Conservation (phyloP, 2,113 vertebrate species). For the Symphodus melops region DNA sequence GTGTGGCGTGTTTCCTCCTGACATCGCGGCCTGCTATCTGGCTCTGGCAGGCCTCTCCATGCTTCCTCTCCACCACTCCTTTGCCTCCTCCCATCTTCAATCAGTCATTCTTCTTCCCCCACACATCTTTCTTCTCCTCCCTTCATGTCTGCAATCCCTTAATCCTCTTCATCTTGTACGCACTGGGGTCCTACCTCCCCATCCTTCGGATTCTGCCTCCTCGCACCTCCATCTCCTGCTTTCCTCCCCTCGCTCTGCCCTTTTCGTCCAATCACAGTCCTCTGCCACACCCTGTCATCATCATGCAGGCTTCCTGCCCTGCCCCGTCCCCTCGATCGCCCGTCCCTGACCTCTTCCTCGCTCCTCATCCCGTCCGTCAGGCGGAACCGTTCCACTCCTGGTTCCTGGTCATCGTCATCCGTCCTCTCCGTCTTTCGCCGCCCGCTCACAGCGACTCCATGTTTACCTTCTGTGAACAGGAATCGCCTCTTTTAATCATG, state of each 20-base stretch:
- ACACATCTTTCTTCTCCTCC: conserved; percentile 60
- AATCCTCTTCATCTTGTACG: conserved; percentile 75
- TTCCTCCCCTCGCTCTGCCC: conserved; percentile 3
- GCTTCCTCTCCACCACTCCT: conserved; percentile 37
- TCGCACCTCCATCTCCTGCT: conserved; percentile 1
- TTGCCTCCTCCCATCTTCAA: conserved; percentile 67
- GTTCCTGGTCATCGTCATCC: conserved; percentile 27
- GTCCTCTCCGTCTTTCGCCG: background rate
- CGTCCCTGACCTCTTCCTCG: conserved; percentile 54
- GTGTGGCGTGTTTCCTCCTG: conserved; percentile 16
- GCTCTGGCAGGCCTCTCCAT: conserved; percentile 56
- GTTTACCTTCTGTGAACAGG: conserved; percentile 73
- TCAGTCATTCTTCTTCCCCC: conserved; percentile 66
- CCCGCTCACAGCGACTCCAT: conserved; percentile 35
- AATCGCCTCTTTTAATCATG: conserved; percentile 73
- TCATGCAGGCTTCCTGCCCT: conserved; percentile 29
- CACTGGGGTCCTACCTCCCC: conserved; percentile 42
- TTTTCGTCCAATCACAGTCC: conserved; percentile 18
- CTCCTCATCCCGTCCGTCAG: conserved; percentile 58
- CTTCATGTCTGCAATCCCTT: conserved; percentile 77
- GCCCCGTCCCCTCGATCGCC: background rate
- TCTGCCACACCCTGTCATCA: no score
- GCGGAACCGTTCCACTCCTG: conserved; percentile 43
- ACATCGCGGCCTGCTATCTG: conserved; percentile 55
- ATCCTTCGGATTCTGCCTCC: conserved; percentile 7